Base-by-base conservation (phyloP, 2,888 invertebrate species). In the Marasmarcha lunaedactyla region DNA sequence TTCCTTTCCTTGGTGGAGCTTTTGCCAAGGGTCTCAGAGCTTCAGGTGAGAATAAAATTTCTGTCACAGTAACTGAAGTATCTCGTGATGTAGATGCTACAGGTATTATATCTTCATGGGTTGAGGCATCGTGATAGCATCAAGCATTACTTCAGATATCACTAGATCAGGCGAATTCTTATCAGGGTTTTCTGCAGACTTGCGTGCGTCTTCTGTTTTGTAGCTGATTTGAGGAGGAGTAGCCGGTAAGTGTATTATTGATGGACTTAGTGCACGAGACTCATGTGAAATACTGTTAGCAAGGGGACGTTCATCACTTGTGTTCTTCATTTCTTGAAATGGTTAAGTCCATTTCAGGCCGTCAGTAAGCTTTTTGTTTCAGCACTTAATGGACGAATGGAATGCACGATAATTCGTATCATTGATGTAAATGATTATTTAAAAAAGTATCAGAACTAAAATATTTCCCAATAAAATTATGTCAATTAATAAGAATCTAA, bases 1-100 rank as follows among this genome's bases (percentile, higher is more conserved):
- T 50, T 14, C 15, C 36, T 51, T 56, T 52, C 46, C 52, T 50
- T 40, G 50, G 52, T 20, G 51, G 47, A 45, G 55, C 47, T 34
- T 48, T 46, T 42, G 44, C 47, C 37, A 53, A 47, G 11, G 51
- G 50, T 38, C 48, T 46, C 20, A 39, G 33, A 25, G 33, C 4
- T 15, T 30, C 30, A n/a, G 15, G 25, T 15, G 38, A 34, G n/a
- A 38, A 38, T 25, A 9, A 9, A 25, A 6, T 25, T 25, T 5
- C 25, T 9, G 25, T 25, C 41, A n/a, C n/a, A n/a, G n/a, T n/a
- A n/a, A n/a, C n/a, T n/a, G n/a, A n/a, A n/a, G n/a, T n/a, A n/a
- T n/a, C 42, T 40, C 43, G 41, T 35, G 45, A 46, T 42, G 47
- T 43, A 39, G 42, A 47, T 45, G 42, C 42, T 40, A n/a, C 4